Evolutionary conservation across 2,113 vertebrate genomes (phyloP).

Genomic region (Catharus bicknelli): DNA sequence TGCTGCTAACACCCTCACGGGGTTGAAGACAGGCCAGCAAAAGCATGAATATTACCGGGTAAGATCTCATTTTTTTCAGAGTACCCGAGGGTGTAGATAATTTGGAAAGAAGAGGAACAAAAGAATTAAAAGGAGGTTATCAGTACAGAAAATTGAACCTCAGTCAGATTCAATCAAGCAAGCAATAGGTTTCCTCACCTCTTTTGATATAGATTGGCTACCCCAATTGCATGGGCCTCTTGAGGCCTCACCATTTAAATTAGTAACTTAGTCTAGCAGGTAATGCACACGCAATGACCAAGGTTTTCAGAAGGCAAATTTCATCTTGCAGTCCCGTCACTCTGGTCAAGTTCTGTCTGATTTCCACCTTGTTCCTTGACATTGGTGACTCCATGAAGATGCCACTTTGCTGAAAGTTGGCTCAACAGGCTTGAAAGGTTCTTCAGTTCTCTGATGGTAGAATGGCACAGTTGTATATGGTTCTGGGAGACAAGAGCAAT

Average conservation of each 20-base stretch:
- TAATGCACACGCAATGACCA: not conserved
- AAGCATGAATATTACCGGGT: not conserved
- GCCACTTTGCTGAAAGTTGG: not conserved
- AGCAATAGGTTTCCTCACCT: conserved; percentile 32
- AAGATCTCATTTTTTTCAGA: conserved; percentile 11
- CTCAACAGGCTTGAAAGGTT: conserved; percentile 10
- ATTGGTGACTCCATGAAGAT: not conserved
- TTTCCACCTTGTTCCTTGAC: not conserved
- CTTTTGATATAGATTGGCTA: not conserved
- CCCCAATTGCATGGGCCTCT: not conserved
- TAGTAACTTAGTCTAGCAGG: not conserved
- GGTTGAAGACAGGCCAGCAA: not conserved
- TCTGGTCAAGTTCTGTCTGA: not conserved
- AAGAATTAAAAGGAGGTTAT: conserved; percentile 46
- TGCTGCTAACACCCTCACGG: not conserved
- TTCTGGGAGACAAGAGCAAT: not conserved
- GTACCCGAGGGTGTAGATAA: conserved; percentile 8
- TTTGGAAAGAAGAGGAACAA: conserved; percentile 36
- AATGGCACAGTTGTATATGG: not conserved
- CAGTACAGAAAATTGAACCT: conserved; percentile 48
- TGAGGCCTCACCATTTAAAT: conserved; percentile 21
- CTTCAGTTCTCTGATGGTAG: not conserved
- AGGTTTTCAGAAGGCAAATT: not conserved
- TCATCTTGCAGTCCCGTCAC: not conserved
- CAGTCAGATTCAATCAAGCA: conserved; percentile 35